Evolutionary conservation across 1,140 invertebrate species (phyloP), one percentile per base, ranked within the genome.

Genomic region (Drosophila parvula): DNA sequence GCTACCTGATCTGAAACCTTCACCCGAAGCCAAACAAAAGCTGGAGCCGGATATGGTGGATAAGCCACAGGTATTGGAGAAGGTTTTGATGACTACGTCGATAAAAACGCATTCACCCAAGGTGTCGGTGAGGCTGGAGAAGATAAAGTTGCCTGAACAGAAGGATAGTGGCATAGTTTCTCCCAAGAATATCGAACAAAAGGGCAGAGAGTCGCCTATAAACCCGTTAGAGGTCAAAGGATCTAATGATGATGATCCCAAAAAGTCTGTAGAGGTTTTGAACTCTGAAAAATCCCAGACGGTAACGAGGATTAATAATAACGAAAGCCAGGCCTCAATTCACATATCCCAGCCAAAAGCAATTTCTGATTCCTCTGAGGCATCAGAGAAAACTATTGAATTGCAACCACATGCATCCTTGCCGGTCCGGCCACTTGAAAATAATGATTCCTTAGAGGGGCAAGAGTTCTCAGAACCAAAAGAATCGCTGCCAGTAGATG

Each of bases 401-500:
- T 38, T 38, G 32, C 32, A 14, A 27, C 12, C 8, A 36, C 9
- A 18, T 14, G 51, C 6, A 5, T 3, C 12, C 22, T 22, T 22
- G 16, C 32, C 16, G 16, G 12, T 22, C 7, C 50, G 5, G 16
- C 12, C 27, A 40, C 34, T n/a, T n/a, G 34, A 41, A 12, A 48
- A 41, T 5, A 38, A 70, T 28, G 32, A 47, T 14, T 58, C 67
- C 12, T 6, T 57, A 10, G 36, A 69, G 14, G 50, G 47, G 2
- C 18, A 64, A 27, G 63, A 48, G 43, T 58, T 48, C 40, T 34
- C 57, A 11, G 68, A 57, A 28, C 34, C 65, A 16, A 36, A 71
- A 40, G 32, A 58, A 3, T 28, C 16, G 11, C 2, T 6, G 14
- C 16, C 27, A 2, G 27, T 11, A 6, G 16, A 11, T 18, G 63